Conservation (phyloP, 2,888 invertebrate genomes). For the Ectobius pallidus region DNA sequence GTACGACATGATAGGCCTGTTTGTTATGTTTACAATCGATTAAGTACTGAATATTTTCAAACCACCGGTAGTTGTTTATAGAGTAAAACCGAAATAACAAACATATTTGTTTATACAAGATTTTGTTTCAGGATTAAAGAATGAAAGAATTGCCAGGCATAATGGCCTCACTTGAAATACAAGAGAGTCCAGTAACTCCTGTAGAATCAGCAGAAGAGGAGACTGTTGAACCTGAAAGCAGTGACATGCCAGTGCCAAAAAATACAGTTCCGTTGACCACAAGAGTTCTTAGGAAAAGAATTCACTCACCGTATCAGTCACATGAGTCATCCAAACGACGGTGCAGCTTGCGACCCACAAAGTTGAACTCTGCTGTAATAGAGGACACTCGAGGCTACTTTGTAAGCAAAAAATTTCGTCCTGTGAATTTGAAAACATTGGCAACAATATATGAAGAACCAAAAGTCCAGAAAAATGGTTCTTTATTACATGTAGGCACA, state of each 20-base stretch:
- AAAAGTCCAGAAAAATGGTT: neutral
- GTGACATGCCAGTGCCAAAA: neutral
- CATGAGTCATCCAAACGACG: neutral
- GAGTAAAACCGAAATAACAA: too few species aligned
- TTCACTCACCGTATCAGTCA: neutral
- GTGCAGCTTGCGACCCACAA: neutral
- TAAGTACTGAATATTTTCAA: too few species aligned
- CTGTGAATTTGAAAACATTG: neutral
- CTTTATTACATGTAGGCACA: neutral
- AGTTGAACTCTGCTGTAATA: neutral
- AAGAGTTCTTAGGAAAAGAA: neutral
- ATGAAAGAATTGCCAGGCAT: conserved; percentile 4
- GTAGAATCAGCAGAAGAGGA: neutral
- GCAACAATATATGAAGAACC: conserved; percentile 27
- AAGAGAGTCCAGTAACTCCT: neutral
- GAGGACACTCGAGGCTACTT: neutral
- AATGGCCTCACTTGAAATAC: conserved; percentile 20
- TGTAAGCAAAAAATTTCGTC: neutral
- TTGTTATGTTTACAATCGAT: too few species aligned
- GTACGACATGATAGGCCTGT: too few species aligned
- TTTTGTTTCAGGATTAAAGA: too few species aligned
- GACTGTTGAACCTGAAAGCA: neutral
- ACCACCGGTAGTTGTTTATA: too few species aligned
- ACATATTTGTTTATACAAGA: too few species aligned
- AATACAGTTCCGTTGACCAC: neutral